Conservation (phyloP, 2,888 invertebrate genomes). For the Melinaea menophilus region DNA sequence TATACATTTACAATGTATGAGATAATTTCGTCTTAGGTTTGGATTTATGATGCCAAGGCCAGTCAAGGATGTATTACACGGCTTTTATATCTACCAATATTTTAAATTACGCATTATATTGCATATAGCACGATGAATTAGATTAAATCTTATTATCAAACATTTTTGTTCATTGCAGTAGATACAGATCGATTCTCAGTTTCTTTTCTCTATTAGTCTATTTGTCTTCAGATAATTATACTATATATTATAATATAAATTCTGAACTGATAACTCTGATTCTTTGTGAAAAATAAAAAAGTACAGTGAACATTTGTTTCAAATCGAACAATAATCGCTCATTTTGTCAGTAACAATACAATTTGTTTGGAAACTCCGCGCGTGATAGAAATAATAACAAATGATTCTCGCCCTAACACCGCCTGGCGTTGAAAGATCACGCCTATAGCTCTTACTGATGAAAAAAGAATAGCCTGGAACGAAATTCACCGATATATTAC, state of each 20-base stretch:
- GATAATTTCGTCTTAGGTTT: constrained; percentile 7
- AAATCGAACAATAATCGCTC: constrained; percentile 76
- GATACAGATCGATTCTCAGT: too few relatives aligned
- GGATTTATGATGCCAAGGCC: constrained; percentile 1
- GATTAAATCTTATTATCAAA: too few relatives aligned
- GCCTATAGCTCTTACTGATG: constrained; percentile 74
- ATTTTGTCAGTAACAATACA: constrained; percentile 78
- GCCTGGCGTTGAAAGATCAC: constrained; percentile 77
- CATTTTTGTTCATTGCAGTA: too few relatives aligned
- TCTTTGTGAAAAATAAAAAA: not conserved
- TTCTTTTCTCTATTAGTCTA: too few relatives aligned
- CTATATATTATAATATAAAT: too few relatives aligned
- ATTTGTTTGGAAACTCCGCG: constrained; percentile 74
- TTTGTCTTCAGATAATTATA: too few relatives aligned
- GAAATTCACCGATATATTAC: constrained; percentile 11
- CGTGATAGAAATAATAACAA: constrained; percentile 78
- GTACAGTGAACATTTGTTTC: constrained; percentile 54
- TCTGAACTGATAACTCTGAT: not conserved
- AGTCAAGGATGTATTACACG: not conserved
- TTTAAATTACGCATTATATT: too few relatives aligned
- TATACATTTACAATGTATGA: constrained; percentile 18
- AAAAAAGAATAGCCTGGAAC: constrained; percentile 55
- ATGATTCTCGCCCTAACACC: constrained; percentile 76
- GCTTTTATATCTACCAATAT: not conserved
- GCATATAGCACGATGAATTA: too few relatives aligned